Evolutionary conservation across 1,140 invertebrate species (phyloP), one percentile per base, ranked within the genome.

Genomic region (Philopotamus ludificatus): DNA sequence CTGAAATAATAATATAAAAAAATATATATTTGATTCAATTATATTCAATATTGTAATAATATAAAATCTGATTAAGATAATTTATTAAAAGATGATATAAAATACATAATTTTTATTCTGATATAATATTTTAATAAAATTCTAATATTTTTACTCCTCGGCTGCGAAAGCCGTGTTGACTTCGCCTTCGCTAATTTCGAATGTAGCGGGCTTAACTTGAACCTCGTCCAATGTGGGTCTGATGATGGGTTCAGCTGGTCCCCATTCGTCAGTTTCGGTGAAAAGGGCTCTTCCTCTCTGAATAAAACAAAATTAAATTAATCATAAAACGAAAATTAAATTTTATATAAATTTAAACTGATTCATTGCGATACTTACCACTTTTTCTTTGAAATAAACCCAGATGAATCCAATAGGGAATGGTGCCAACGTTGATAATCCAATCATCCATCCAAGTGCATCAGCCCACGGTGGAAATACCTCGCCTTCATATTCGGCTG

Each of bases 381-480:
- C 78, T 70, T 79, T 75, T 65, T 77, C 73, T 26, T 74, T 81
- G 0, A 81, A 67, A 16, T 55, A 45, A 10, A 80, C 77, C 72
- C 80, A 80, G 7, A 79, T 68, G 2, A 86, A 78, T 20, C 85
- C 82, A 1, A 85, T 70, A 0, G 87, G 85, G 67, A 91, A 81
- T 1, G 87, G 80, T 0, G 81, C 66, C 1, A 91, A 76, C 1
- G 89, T 89, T 8, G 82, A 78, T n/a, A 83, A 39, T 1, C 89
- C 86, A 39, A 91, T 85, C 8, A 84, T 61, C 84, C 87, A 88
- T 4, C 89, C 89, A n/a, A 91, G 72, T 1, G 77, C 71, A 64
- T 88, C 83, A 3, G 85, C 87, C 81, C 86, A 89, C 3, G 69
- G 21, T 0, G 89, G 89, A 74, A 90, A 91, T 15, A 76, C 70